Evolutionary conservation across 1,140 invertebrate species (phyloP).

Genomic region (Aplysia californica): DNA sequence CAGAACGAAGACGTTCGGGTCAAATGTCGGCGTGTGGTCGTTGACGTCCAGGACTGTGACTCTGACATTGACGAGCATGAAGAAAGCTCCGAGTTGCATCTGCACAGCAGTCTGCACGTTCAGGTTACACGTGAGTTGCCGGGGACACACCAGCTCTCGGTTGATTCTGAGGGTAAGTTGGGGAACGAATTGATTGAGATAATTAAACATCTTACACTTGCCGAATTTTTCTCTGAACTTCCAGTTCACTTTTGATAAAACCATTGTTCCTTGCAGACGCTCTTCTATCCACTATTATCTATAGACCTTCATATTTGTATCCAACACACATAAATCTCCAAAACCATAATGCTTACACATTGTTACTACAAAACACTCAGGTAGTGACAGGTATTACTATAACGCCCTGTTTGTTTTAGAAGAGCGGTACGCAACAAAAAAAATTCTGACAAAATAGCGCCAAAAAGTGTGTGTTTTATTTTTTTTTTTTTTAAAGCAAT

Average conservation of each 20-base stretch:
- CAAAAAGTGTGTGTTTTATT: too few species aligned
- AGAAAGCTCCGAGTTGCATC: conserved; percentile 41
- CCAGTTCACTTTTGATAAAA: too few species aligned
- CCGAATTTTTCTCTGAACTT: too few species aligned
- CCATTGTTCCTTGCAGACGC: not conserved
- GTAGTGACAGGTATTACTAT: too few species aligned
- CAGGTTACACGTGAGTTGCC: conserved; percentile 36
- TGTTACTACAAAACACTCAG: too few species aligned
- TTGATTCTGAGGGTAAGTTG: conserved; percentile 5
- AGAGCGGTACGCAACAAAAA: too few species aligned
- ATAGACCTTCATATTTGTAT: not conserved
- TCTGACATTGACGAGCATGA: conserved; percentile 42
- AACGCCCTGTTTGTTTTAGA: too few species aligned
- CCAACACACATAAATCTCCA: not conserved
- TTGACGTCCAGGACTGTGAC: conserved; percentile 79
- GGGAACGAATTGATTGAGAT: not conserved
- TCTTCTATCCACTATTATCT: not conserved
- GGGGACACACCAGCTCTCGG: conserved; percentile 11
- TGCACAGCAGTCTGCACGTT: conserved; percentile 41
- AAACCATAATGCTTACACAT: not conserved
- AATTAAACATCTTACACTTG: too few species aligned
- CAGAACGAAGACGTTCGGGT: conserved; percentile 45
- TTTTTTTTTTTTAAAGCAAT: too few species aligned
- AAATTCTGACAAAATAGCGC: too few species aligned
- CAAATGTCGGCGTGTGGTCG: conserved; percentile 86